Base-by-base conservation (phyloP, 2,113 vertebrate species). In the Chinchilla lanigera region DNA sequence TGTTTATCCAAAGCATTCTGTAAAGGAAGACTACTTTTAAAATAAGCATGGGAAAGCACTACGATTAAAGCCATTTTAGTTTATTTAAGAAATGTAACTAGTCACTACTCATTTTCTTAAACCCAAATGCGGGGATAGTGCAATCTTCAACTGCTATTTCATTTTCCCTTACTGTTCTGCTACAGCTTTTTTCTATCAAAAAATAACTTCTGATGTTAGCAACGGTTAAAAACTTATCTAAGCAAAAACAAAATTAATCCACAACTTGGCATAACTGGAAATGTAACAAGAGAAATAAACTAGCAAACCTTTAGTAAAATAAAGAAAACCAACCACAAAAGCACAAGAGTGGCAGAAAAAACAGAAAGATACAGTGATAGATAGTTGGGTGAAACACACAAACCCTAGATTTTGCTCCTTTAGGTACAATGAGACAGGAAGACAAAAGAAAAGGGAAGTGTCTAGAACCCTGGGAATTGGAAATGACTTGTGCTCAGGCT, bases 1-100 rank as follows among this genome's bases (percentile, higher is more conserved):
- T 99, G 98, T 7, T 95, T 99, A 98, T 99, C 99, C 98, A 99
- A 98, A 69, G 99, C 99, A 1, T 99, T 99, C 99, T 99, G 97
- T 67, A 97, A 97, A 52, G 3, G 17, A 93, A 41, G 33, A 69
- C 67, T 89, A 58, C 8, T 28, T 61, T 93, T 80, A 92, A 60
- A 93, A 93, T 0, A 47, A 5, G 77, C 28, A 26, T 7, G 17
- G 16, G 38, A 75, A 77, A 92, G 17, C 38, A 90, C 26, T 63
- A 73, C 4, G 52, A 4, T 28, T 38, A 90, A 93, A 89, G 17
- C 9, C 58, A 75, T 61, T 88, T 56, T 60, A 90, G 30, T 52
- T 60, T 77, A 2, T 6, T 63, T 30, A 77, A 84, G 75, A 90
- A 65, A 60, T 33, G 22, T 10, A 78, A 88, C 7, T 87, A 58